These are phyloP conservation scores for Tolypeutes matacus DNA, from an alignment of 2,797 vertebrate genomes.

Conservation along the genomic window DNA sequence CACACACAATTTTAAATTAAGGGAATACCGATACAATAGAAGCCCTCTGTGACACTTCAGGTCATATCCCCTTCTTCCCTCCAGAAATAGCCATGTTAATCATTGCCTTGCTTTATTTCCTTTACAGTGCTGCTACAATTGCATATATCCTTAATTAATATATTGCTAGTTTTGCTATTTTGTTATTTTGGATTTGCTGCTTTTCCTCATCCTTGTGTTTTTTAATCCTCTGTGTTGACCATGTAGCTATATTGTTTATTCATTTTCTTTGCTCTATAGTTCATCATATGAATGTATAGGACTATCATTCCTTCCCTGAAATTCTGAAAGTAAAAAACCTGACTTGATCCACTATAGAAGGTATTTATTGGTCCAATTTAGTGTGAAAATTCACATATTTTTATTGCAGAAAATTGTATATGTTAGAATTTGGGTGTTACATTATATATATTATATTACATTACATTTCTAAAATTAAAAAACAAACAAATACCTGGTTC, in stretches of 20 bases:
- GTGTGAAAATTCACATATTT: neutral
- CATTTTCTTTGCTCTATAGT: constrained; percentile 25
- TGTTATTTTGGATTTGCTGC: constrained; percentile 53
- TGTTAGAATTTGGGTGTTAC: neutral
- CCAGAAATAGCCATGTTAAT: neutral
- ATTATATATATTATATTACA: neutral
- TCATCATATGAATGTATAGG: neutral
- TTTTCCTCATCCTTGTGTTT: neutral
- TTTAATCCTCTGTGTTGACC: neutral
- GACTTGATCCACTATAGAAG: neutral
- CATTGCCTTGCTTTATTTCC: neutral
- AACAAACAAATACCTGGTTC: neutral
- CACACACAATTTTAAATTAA: constrained; percentile 1
- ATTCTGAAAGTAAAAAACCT: neutral
- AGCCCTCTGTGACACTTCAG: neutral
- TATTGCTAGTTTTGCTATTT: constrained; percentile 40
- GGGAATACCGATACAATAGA: neutral
- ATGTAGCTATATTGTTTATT: neutral
- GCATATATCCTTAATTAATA: neutral
- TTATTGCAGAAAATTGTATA: constrained; percentile 11
- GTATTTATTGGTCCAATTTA: constrained; percentile 7
- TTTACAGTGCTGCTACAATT: neutral
- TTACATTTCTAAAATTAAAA: neutral
- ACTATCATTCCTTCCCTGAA: neutral
- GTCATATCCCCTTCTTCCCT: neutral